Conservation (phyloP, 1,140 invertebrate genomes). For the Oedothorax gibbosus region DNA sequence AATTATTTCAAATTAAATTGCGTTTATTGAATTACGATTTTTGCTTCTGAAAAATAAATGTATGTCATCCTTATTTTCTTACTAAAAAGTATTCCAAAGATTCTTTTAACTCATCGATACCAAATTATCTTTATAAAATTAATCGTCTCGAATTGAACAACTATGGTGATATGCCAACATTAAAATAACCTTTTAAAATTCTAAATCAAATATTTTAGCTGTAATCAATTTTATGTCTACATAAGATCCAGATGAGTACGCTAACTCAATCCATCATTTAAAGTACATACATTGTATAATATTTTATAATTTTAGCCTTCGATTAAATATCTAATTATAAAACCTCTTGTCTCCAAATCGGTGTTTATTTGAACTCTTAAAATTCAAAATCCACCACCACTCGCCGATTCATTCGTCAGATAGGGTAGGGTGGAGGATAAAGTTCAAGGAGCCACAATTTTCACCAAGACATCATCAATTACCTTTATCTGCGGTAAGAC, state of each 20-base stretch:
- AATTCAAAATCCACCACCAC: no score
- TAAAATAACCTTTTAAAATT: no score
- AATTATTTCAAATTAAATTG: no score
- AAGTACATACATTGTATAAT: no score
- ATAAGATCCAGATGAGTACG: no score
- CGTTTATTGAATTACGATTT: not conserved
- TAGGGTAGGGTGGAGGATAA: conserved; percentile 18
- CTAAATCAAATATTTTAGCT: no score
- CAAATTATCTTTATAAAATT: not conserved
- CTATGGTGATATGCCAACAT: not conserved
- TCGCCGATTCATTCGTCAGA: not conserved
- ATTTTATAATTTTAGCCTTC: no score
- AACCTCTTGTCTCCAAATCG: no score
- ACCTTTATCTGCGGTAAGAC: conserved; percentile 43
- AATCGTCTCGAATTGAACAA: not conserved
- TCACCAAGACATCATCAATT: conserved; percentile 40
- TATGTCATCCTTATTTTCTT: not conserved
- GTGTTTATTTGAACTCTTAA: no score
- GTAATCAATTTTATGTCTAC: no score
- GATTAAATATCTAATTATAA: no score
- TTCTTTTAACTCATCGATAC: not conserved
- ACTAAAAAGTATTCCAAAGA: not conserved
- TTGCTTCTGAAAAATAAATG: not conserved
- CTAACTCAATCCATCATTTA: no score
- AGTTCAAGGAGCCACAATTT: conserved; percentile 32